phyloP scores from a whole-genome alignment of 2,113 vertebrate species.

The Crotalus viridis region DNA sequence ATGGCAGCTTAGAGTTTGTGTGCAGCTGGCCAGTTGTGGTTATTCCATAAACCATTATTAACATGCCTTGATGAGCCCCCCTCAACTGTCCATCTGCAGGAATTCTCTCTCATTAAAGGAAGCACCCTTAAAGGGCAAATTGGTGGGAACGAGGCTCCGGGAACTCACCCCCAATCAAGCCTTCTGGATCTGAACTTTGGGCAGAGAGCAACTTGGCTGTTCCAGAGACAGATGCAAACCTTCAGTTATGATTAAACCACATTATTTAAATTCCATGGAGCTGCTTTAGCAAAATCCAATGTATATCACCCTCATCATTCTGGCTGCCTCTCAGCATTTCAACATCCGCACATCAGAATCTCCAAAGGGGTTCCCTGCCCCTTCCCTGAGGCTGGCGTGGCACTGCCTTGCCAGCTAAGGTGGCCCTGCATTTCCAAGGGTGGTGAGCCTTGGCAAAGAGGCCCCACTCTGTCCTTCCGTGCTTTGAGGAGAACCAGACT shows the following conservation, averaged over 20 bases:
- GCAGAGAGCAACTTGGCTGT: not conserved
- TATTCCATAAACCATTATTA: not conserved
- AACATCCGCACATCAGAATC: not conserved
- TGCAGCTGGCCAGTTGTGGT: not conserved
- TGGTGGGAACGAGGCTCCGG: not conserved
- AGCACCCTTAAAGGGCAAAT: not conserved
- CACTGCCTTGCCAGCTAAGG: not conserved
- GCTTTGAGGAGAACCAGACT: not conserved
- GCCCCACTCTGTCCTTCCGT: not conserved
- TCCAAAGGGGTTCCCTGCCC: not conserved
- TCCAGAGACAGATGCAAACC: not conserved
- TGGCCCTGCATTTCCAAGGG: not conserved
- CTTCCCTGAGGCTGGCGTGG: not conserved
- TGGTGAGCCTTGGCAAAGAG: not conserved
- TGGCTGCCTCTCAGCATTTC: no score
- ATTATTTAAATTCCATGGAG: not conserved
- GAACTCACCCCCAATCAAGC: not conserved
- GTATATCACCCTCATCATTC: not conserved
- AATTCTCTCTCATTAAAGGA: not conserved
- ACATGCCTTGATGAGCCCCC: not conserved
- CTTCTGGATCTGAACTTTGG: not conserved
- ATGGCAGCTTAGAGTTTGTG: no score
- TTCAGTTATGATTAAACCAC: not conserved
- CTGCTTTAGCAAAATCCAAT: not conserved
- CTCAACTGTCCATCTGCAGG: not conserved